Evolutionary conservation across 2,113 vertebrate species (phyloP).

Genomic region (Paramisgurnus dabryanus): DNA sequence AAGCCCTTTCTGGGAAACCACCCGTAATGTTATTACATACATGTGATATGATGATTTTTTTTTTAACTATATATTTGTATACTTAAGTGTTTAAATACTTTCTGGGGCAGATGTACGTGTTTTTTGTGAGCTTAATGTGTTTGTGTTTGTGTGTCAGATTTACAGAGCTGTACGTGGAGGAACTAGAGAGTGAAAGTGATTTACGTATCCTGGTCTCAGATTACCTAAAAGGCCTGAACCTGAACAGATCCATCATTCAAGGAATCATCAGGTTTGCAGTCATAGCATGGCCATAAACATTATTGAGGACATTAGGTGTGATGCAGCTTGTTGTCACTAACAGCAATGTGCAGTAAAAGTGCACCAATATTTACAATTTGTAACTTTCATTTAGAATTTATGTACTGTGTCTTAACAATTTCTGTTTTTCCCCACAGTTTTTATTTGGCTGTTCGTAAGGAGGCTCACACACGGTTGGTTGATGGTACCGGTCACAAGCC

Average conservation of each 20-base stretch:
- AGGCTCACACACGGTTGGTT: conserved; percentile 79
- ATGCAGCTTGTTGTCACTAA: not conserved
- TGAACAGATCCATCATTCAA: conserved; percentile 79
- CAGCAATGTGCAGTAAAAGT: no score
- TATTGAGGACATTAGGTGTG: not conserved
- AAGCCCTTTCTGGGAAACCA: no score
- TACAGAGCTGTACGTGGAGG: conserved; percentile 95
- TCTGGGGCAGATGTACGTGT: not conserved
- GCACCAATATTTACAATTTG: no score
- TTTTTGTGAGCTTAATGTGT: not conserved
- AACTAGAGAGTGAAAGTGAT: conserved; percentile 89
- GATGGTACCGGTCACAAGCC: conserved; percentile 92
- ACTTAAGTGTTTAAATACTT: not conserved
- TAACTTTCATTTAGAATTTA: no score
- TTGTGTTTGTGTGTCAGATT: conserved; percentile 73
- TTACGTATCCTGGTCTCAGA: conserved; percentile 87
- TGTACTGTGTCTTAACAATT: not conserved
- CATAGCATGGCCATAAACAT: not conserved
- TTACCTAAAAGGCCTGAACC: conserved; percentile 88
- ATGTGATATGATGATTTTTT: no score
- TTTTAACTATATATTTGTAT: no score
- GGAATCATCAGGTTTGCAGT: conserved; percentile 89
- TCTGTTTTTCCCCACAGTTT: conserved; percentile 76
- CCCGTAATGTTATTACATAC: no score
- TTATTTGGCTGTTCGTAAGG: conserved; percentile 86